phyloP scores from a whole-genome alignment of 2,888 invertebrate genomes.

The Elegia similella region DNA sequence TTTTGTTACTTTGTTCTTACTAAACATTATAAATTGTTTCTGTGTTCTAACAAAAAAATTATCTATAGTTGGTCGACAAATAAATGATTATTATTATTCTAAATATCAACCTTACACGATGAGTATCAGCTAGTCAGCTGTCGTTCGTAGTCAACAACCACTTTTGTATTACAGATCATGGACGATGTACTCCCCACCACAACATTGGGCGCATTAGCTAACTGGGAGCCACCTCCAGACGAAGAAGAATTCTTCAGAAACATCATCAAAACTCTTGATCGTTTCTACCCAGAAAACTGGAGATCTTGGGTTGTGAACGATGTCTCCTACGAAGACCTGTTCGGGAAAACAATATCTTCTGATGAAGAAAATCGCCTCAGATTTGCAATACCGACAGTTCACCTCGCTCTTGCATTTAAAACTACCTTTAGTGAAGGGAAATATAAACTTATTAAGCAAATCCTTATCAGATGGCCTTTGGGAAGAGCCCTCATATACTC shows the following conservation, averaged over 20 bases:
- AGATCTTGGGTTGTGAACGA: slow-evolving; percentile 20
- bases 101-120: too few species aligned
- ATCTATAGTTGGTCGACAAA: too few species aligned
- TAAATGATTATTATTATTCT: too few species aligned
- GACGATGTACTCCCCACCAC: not conserved
- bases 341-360: slow-evolving; percentile 23
- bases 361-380: slow-evolving; percentile 22
- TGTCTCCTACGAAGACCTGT: slow-evolving; percentile 21
- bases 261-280: not conserved
- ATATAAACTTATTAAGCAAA: slow-evolving; percentile 10
- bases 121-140: not conserved
- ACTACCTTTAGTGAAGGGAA: not conserved
- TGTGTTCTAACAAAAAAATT: too few species aligned
- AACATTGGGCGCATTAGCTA: slow-evolving; percentile 1
- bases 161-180: not conserved
- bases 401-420: not conserved
- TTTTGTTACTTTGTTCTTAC: too few species aligned
- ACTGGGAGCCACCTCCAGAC: not conserved
- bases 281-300: slow-evolving; percentile 13
- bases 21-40: too few species aligned
- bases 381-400: slow-evolving; percentile 17
- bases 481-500: slow-evolving; percentile 23
- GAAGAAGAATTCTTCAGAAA: not conserved
- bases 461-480: slow-evolving; percentile 21
- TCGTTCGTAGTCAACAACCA: not conserved